These are phyloP conservation scores for Tolmerus cingulatus DNA, from an alignment of 2,888 invertebrate species.

Conservation along the genomic window DNA sequence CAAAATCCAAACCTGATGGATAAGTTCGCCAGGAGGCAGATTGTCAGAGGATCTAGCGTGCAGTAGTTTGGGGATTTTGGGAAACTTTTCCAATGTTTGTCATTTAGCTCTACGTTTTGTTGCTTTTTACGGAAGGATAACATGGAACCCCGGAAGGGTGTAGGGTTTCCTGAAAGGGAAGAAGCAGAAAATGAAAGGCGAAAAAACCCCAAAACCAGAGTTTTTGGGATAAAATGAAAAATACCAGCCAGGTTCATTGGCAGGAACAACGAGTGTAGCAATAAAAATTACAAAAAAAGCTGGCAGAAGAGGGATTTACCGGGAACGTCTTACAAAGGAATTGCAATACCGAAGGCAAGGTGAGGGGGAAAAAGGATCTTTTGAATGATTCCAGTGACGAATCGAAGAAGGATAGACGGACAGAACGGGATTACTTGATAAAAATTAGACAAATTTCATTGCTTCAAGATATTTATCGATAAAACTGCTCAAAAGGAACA, in stretches of 20 bases:
- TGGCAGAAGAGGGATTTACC: background rate
- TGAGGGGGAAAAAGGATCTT: background rate
- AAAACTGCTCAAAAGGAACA: too few relatives aligned
- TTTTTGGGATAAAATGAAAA: background rate
- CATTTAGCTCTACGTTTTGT: background rate
- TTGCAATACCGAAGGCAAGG: background rate
- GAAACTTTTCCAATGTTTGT: conserved; percentile 1
- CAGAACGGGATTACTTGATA: background rate
- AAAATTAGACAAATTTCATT: background rate
- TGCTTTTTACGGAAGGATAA: background rate
- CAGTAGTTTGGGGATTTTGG: background rate
- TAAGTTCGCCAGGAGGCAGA: conserved; percentile 14
- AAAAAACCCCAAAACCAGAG: background rate
- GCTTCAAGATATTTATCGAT: background rate
- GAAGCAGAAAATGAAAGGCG: background rate
- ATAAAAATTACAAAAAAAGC: conserved; percentile 10
- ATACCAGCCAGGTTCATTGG: background rate
- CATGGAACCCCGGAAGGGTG: background rate
- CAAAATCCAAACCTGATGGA: conserved; percentile 12
- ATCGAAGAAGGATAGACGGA: background rate
- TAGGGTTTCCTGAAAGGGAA: background rate
- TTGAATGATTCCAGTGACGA: background rate
- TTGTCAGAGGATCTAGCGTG: background rate
- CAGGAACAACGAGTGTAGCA: background rate
- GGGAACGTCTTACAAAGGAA: background rate